Evolutionary conservation across 2,888 invertebrate species (phyloP).

Genomic region (Sminthurides aquaticus): DNA sequence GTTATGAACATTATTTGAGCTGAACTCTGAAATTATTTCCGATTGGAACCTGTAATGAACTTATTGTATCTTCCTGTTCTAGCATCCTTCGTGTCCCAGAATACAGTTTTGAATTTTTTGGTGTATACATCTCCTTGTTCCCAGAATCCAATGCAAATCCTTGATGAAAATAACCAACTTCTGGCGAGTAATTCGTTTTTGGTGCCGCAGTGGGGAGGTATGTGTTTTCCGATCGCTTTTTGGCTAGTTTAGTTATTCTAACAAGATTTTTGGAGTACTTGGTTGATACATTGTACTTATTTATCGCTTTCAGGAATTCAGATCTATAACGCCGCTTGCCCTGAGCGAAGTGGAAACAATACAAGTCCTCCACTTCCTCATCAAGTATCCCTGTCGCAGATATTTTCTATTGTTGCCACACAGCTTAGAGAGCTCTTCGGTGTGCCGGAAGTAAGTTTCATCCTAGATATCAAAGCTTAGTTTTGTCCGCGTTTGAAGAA

Average conservation of each 20-base stretch:
- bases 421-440: constrained; percentile 23
- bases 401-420: constrained; percentile 11
- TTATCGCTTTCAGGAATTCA: constrained; percentile 31
- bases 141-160: constrained; percentile 65
- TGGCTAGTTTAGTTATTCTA: no score
- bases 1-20: constrained; percentile 8
- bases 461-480: background rate
- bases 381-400: background rate
- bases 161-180: constrained; percentile 51
- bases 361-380: constrained; percentile 13
- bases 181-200: constrained; percentile 39
- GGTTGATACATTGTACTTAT: no score
- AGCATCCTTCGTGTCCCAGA: constrained; percentile 72
- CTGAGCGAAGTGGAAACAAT: background rate
- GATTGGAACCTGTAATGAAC: background rate
- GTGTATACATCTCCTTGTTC: constrained; percentile 71
- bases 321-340: constrained; percentile 39
- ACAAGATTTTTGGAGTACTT: no score
- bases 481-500: no score
- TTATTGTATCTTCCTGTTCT: background rate
- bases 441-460: constrained; percentile 5
- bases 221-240: no score
- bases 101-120: constrained; percentile 75
- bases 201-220: constrained; percentile 43
- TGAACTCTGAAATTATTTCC: constrained; percentile 5